Base-by-base conservation (phyloP, 30 jellyfish, hydroid and myxozoan species). In the Hydractinia symbiolongicarpus region DNA sequence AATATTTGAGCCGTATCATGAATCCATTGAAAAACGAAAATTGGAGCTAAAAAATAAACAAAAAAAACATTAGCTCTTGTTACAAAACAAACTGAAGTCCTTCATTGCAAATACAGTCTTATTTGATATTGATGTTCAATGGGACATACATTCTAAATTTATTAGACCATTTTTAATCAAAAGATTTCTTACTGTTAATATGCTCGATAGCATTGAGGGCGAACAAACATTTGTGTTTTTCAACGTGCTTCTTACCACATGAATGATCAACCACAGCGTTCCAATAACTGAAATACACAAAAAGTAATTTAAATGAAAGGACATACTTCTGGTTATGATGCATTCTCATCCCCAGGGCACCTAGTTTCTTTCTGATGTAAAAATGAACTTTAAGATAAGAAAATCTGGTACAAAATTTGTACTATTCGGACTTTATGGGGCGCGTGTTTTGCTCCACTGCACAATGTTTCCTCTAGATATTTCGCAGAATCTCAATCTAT, bases 21-120 rank as follows among this genome's bases (percentile, higher is more conserved):
- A 30, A 91, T 66, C 98, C 98, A 91, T 70, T 91, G 95, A 49
- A 91, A 82, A 50, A 91, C 81, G 61, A 91, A 84, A 5, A 91
- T 72, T 16, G 96, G 98, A 7, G 95, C 98, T 91, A 71, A 21
- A 82, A 82, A 13, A 17, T 52, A 4, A 40, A 69, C 13, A 67
- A 4, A 53, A 55, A 76, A 40, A 8, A 69, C n/a, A 11, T 13
- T 14, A 69, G 14, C 58, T 1, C 14, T 11, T 21, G 20, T 21
- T n/a, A n/a, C 52, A 13, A 14, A 0, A 72, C 56, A 6, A 4
- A 6, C 8, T 40, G 4, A 6, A 72, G 74, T 72, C 30, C 4
- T 72, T 8, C 50, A 72, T 9, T 10, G 50, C 74, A 51, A 40
- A 2, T 50, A 30, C 44, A 30, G 44, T 1, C 2, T 30, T 30